Conservation (phyloP, 1,140 invertebrate genomes). For the Plodia interpunctella region DNA sequence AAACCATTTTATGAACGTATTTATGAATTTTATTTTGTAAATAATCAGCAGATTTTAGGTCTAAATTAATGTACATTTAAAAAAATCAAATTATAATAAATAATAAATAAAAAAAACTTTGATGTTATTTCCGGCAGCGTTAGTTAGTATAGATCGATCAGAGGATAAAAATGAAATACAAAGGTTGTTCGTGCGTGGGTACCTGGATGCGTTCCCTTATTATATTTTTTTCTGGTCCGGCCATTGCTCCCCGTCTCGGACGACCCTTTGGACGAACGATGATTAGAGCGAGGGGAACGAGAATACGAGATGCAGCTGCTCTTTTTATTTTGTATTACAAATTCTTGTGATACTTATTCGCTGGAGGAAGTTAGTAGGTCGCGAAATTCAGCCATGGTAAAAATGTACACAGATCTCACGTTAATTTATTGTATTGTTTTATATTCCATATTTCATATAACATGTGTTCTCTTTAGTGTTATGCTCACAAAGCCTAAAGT, state of each 20-base stretch:
- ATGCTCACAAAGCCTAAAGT: background rate
- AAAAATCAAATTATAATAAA: background rate
- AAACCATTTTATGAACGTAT: constrained; percentile 15
- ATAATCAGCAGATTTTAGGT: background rate
- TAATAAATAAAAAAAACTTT: background rate
- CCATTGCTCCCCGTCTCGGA: constrained; percentile 60
- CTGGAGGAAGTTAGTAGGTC: constrained; percentile 37
- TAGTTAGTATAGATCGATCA: constrained; percentile 3
- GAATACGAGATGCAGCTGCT: constrained; percentile 66
- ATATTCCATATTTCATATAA: no score
- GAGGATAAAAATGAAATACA: constrained; percentile 30
- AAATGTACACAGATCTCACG: background rate
- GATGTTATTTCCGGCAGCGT: background rate
- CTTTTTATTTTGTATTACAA: constrained; percentile 49
- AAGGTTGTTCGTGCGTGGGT: constrained; percentile 44
- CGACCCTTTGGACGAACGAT: constrained; percentile 69
- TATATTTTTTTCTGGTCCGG: constrained; percentile 51
- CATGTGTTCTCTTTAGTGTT: no score
- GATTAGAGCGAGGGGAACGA: constrained; percentile 56
- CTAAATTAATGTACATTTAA: no score
- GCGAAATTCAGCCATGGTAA: constrained; percentile 27
- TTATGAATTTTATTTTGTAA: background rate
- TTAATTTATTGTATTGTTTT: no score
- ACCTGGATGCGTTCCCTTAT: constrained; percentile 58
- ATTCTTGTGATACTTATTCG: constrained; percentile 37